A percentile compares a stretch with the other conserved stretches of the same genome.
Conservation (phyloP, 2,888 invertebrate species). For the Microplitis deprimator region DNA sequence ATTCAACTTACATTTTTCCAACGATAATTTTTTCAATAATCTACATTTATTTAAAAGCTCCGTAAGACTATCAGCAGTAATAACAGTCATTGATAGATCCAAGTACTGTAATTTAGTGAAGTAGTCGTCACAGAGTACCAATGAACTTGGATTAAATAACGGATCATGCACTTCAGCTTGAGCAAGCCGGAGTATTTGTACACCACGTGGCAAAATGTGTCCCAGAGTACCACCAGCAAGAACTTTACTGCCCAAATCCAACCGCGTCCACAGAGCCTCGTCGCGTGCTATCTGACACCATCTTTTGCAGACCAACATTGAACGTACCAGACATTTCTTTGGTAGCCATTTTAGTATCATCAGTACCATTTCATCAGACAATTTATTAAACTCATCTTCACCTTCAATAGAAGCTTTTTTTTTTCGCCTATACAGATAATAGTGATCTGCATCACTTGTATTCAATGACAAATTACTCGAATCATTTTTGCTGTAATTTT, state of each 20-base stretch:
- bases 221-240: constrained; percentile 81
- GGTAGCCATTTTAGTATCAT: constrained; percentile 88
- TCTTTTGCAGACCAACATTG: constrained; percentile 75
- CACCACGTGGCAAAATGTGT: constrained; percentile 83
- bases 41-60: constrained; percentile 78
- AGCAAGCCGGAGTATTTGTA: constrained; percentile 83
- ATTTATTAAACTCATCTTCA: constrained; percentile 79
- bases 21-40: constrained; percentile 84
- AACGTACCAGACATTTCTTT: constrained; percentile 81
- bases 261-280: constrained; percentile 87
- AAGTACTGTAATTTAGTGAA: constrained; percentile 82
- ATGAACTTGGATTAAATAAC: constrained; percentile 69
- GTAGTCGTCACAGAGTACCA: constrained; percentile 69
- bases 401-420: constrained; percentile 68
- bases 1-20: constrained; percentile 83
- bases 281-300: constrained; percentile 87
- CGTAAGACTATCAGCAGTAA: constrained; percentile 76
- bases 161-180: constrained; percentile 82
- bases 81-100: constrained; percentile 86
- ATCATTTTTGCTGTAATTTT: constrained; percentile 57
- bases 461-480: constrained; percentile 60
- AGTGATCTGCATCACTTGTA: constrained; percentile 61
- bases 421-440: constrained; percentile 63
- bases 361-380: constrained; percentile 91
- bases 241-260: constrained; percentile 84